Conservation (phyloP, 2,888 invertebrate genomes). For the Eulithis prunata region DNA sequence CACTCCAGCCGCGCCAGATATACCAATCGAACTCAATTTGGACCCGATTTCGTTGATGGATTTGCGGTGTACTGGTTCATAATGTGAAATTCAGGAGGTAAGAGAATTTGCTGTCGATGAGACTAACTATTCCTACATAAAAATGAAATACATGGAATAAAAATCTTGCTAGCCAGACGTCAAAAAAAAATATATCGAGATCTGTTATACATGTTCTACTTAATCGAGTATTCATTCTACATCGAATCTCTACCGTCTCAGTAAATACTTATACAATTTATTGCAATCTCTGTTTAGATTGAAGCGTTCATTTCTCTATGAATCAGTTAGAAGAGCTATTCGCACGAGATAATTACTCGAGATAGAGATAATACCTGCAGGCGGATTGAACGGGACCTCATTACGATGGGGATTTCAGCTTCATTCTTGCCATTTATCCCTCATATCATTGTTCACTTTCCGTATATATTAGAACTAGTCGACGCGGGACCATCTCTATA, state of each 20-base stretch:
- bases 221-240: conserved; percentile 4
- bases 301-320: conserved; percentile 45
- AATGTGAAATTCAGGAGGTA: conserved; percentile 1
- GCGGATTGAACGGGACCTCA: conserved; percentile 63
- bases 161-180: no score
- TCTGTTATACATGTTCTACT: not conserved
- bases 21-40: conserved; percentile 39
- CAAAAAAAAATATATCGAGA: not conserved
- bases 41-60: conserved; percentile 29
- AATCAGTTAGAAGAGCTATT: conserved; percentile 45
- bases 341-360: conserved; percentile 69
- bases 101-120: not conserved
- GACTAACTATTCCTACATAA: no score
- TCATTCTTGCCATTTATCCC: conserved; percentile 61
- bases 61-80: conserved; percentile 4
- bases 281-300: conserved; percentile 31
- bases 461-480: conserved; percentile 45
- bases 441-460: conserved; percentile 59
- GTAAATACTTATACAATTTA: conserved; percentile 16
- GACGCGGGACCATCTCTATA: conserved; percentile 44
- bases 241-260: conserved; percentile 10
- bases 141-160: no score
- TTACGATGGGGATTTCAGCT: conserved; percentile 66
- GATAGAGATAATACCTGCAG: conserved; percentile 58
- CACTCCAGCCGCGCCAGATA: conserved; percentile 24